Evolutionary conservation across 1,140 invertebrate genomes (phyloP).

Genomic region (Drosophila miranda): DNA sequence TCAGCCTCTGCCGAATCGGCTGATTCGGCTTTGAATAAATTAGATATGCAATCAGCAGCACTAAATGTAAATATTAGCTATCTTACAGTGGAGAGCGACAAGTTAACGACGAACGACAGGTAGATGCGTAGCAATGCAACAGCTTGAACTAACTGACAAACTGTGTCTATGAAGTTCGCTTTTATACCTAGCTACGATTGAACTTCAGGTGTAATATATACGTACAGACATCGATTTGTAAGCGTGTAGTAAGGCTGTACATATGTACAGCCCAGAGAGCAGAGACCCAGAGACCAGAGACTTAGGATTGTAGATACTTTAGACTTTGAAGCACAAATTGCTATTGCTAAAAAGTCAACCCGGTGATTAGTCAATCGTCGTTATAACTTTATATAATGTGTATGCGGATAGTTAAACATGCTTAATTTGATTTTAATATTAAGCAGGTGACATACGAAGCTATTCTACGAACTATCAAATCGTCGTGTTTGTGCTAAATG

Average conservation of each 20-base stretch:
- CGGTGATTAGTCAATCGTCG: slow-evolving; percentile 58
- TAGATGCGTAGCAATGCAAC: slow-evolving; percentile 60
- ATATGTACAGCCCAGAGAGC: slow-evolving; percentile 2
- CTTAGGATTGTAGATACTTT: slow-evolving; percentile 43
- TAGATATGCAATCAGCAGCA: slow-evolving; percentile 9
- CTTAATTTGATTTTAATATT: slow-evolving; percentile 38
- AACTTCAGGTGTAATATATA: slow-evolving; percentile 53
- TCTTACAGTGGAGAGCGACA: slow-evolving; percentile 53
- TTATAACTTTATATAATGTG: slow-evolving; percentile 56
- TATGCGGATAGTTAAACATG: slow-evolving; percentile 40
- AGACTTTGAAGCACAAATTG: slow-evolving; percentile 51
- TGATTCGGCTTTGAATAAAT: slow-evolving; percentile 24
- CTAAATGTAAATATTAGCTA: slow-evolving; percentile 19
- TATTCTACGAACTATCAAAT: too few relatives aligned
- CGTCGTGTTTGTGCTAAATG: slow-evolving; percentile 18
- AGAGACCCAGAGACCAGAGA: not conserved
- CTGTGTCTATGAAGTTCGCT: slow-evolving; percentile 63
- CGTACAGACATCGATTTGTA: slow-evolving; percentile 6
- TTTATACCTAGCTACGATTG: slow-evolving; percentile 65
- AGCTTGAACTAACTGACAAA: slow-evolving; percentile 71
- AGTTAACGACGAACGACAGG: slow-evolving; percentile 16
- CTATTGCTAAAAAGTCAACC: slow-evolving; percentile 57
- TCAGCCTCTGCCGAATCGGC: not conserved
- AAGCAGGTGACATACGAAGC: slow-evolving; percentile 9
- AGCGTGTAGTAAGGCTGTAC: slow-evolving; percentile 24